Evolutionary conservation across 2,113 vertebrate species (phyloP), one percentile per base, ranked within the genome.

Genomic region (Zapornia atra): DNA sequence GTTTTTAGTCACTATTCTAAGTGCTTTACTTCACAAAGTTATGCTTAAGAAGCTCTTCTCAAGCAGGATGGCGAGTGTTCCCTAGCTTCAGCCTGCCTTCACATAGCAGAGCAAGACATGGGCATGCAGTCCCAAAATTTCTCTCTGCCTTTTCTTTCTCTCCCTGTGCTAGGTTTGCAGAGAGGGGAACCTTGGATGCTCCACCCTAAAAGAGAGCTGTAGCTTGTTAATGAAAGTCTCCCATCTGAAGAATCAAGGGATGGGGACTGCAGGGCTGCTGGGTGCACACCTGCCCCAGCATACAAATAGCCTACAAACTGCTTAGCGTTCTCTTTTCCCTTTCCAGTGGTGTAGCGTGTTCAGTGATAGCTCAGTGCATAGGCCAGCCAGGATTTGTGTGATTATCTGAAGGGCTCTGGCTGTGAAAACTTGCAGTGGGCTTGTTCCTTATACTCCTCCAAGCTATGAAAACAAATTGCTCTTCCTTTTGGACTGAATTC

Each of bases 71-170:
- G 68, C 19, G 8, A 53, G 86, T 82, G 33, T 51, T 53, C 73
- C 65, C 29, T 18, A 5, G 17, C 25, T 83, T 66, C 61, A 78
- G 46, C 80, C 22, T 78, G 60, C 34, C 33, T 56, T 92, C 8
- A 2, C 11, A 0, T 33, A 64, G 61, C 3, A 3, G 38, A 33
- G 26, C 34, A 54, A 86, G 60, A 57, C 0, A 0, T 19, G 54
- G 38, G 10, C 59, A n/a, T 13, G 20, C 31, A 21, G 31, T 56
- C 20, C 77, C 51, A 36, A 59, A 33, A 18, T 34, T 46, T 42
- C 17, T 69, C 22, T 21, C 50, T 70, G 61, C 38, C 16, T 38
- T 65, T 76, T 72, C 63, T 82, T 61, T 56, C 34, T 68, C 21
- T n/a, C 50, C 9, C 3, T 19, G 2, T 28, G 16, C 2, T 6